Conservation (phyloP, 2,797 vertebrate species). For the Craterocephalus amniculus region DNA sequence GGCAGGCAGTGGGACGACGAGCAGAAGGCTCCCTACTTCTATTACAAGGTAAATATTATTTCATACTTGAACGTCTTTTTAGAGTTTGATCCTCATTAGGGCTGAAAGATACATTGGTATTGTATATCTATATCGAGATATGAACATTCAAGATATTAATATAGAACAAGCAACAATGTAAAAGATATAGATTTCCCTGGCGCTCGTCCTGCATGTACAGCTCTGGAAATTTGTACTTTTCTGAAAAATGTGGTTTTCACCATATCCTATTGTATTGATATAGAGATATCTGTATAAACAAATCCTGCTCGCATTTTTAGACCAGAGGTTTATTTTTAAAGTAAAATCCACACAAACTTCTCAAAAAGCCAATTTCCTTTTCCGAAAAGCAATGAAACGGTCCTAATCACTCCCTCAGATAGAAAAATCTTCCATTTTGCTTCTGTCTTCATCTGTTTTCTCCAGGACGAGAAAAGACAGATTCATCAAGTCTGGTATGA, state of each 20-base stretch:
- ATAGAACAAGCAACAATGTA: too few species aligned
- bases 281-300: too few species aligned
- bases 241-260: too few species aligned
- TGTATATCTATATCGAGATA: too few species aligned
- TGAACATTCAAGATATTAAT: too few species aligned
- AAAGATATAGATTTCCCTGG: too few species aligned
- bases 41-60: slow-evolving; percentile 85
- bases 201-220: too few species aligned
- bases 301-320: slow-evolving; percentile 24
- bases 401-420: neutral
- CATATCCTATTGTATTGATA: too few species aligned
- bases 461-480: slow-evolving; percentile 82
- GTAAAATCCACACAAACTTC: slow-evolving; percentile 15
- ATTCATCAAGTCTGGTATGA: slow-evolving; percentile 97
- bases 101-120: too few species aligned
- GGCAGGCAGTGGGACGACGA: slow-evolving; percentile 88
- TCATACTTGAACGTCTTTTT: neutral
- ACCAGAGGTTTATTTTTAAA: neutral
- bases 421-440: slow-evolving; percentile 1
- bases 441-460: neutral
- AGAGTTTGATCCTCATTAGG: neutral
- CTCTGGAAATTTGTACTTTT: too few species aligned
- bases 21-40: slow-evolving; percentile 90
- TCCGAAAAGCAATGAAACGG: slow-evolving; percentile 26
- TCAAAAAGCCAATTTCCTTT: slow-evolving; percentile 6